Evolutionary conservation across 2,797 vertebrate species (phyloP).

Genomic region (Momotus momota): DNA sequence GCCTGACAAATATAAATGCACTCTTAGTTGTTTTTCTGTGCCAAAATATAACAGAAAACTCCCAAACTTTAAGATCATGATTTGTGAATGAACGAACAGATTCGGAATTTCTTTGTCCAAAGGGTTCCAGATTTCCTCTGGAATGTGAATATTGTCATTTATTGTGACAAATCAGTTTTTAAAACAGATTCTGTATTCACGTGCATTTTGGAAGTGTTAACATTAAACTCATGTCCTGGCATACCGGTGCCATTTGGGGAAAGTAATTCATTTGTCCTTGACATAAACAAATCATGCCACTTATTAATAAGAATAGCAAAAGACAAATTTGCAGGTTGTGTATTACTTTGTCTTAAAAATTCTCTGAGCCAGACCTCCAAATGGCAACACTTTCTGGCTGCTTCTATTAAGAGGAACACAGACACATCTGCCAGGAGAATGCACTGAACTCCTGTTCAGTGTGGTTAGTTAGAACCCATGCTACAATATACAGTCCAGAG

Average conservation of each 20-base stretch:
- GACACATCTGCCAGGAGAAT: not conserved
- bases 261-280: not conserved
- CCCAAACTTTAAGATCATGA: not conserved
- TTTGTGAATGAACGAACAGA: not conserved
- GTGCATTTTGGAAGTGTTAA: not conserved
- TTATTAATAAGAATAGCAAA: not conserved
- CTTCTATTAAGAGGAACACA: not conserved
- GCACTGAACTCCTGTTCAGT: not conserved
- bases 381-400: not conserved
- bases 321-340: not conserved
- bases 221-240: not conserved
- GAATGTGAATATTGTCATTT: not conserved
- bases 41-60: not conserved
- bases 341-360: not conserved
- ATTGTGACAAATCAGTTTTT: not conserved
- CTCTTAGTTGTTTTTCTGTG: not conserved
- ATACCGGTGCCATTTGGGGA: not conserved
- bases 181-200: not conserved
- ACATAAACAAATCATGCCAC: not conserved
- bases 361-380: not conserved
- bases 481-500: not conserved
- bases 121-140: not conserved
- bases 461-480: not conserved
- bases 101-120: not conserved
- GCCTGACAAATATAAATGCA: not conserved